Conservation (phyloP, 2,797 vertebrate species). For the Cichlasoma orientale region DNA sequence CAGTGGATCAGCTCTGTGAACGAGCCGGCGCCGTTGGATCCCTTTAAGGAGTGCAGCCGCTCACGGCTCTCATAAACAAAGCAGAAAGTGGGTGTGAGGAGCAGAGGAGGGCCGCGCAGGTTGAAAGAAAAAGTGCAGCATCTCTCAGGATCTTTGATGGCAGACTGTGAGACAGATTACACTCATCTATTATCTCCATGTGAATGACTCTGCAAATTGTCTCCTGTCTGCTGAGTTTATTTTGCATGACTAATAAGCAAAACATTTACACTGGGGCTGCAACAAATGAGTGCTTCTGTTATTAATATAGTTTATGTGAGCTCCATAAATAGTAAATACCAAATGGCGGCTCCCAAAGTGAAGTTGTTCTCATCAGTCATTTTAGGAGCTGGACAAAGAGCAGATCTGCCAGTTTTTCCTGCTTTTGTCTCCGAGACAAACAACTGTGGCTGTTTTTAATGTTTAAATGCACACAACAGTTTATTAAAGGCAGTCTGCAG, state of each 20-base stretch:
- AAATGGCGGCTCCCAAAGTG: neutral
- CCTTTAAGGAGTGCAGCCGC: neutral
- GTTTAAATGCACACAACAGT: neutral
- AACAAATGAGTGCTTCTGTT: neutral
- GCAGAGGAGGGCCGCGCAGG: neutral
- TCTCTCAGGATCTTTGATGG: neutral
- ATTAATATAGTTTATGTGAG: neutral
- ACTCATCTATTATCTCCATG: neutral
- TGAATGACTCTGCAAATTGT: neutral
- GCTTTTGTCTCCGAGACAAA: accelerated
- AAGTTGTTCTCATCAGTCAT: accelerated
- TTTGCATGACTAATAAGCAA: constrained; percentile 2
- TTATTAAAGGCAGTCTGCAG: neutral
- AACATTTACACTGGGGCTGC: neutral
- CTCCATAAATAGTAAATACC: neutral
- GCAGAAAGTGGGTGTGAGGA: neutral
- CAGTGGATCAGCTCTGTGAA: neutral
- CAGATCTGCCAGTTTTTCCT: neutral
- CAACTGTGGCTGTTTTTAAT: neutral
- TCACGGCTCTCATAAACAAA: neutral
- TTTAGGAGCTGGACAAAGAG: neutral
- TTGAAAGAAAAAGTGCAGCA: neutral
- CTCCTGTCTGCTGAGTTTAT: neutral
- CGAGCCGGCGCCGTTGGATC: too few relatives aligned
- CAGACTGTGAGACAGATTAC: neutral